phyloP scores from a whole-genome alignment of 1,140 invertebrate species.

The Pinna nobilis region DNA sequence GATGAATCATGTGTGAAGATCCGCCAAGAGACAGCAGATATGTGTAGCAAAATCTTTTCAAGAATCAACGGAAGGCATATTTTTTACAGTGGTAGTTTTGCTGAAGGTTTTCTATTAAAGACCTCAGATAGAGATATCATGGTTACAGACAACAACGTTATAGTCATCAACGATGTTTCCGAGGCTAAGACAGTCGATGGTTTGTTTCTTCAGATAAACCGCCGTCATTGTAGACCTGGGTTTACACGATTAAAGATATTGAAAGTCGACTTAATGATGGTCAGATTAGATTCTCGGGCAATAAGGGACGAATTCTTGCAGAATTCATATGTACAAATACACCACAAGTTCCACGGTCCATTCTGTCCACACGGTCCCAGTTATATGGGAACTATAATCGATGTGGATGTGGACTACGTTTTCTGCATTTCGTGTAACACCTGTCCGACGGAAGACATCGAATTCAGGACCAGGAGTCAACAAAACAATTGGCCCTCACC shows the following conservation, averaged over 20 bases:
- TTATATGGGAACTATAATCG: not conserved
- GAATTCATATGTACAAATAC: not conserved
- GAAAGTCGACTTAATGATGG: not conserved
- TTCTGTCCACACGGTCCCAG: slow-evolving; percentile 16
- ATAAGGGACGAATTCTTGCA: not conserved
- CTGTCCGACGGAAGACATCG: slow-evolving; percentile 14
- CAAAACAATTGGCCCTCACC: slow-evolving; percentile 14
- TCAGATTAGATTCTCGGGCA: not conserved
- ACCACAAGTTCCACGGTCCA: not conserved
- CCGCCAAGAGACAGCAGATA: too few relatives aligned
- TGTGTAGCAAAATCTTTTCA: too few relatives aligned
- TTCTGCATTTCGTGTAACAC: not conserved
- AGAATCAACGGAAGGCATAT: too few relatives aligned
- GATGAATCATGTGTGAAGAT: too few relatives aligned
- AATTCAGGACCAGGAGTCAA: not conserved
- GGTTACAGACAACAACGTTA: not conserved
- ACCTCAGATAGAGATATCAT: not conserved
- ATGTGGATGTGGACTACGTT: not conserved
- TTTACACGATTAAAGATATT: not conserved
- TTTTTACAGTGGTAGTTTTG: not conserved
- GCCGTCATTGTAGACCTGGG: not conserved
- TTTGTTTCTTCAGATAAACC: not conserved
- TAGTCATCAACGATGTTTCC: not conserved
- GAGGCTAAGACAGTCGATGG: not conserved
- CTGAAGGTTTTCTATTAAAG: not conserved